Base-by-base conservation (phyloP, 2,113 vertebrate species). In the Burhinus bistriatus region DNA sequence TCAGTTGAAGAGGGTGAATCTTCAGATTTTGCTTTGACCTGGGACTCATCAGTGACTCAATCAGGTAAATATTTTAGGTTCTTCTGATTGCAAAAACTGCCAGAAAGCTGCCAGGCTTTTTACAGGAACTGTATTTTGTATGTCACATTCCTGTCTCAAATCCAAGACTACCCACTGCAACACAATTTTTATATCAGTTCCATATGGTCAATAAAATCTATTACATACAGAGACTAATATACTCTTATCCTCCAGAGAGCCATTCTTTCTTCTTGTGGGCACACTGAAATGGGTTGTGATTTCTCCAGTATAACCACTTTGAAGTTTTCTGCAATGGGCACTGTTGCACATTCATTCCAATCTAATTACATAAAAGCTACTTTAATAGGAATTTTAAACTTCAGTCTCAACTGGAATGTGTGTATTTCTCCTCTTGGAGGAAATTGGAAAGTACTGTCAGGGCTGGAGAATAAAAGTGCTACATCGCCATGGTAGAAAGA, bases 1-100 rank as follows among this genome's bases (percentile, higher is more conserved):
- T 98, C 99, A 97, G 99, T 99, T 58, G 99, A 99, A 98, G 99
- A 99, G 95, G 99, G 99, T 57, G 99, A 99, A 97, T 98, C 99
- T 93, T 99, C 99, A 58, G 99, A 99, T 98, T 99, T 99, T 98
- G 97, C 98, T 71, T 98, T 99, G 97, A 98, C 98, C 98, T 99
- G 99, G 99, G 99, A 99, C 83, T 98, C 99, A 81, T 98, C 99
- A 9, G 98, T 98, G 90, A 98, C 98, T 93, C 98, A 99, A 97
- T 99, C 99, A 99, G 99, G 99, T 98, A 98, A 97, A 96, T 82
- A 83, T 88, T 94, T 83, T 54, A 83, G 89, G 85, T 94, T 96
- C 93, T 92, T 94, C 84, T 92, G 76, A 83, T 93, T 90, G 80
- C 72, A 93, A 76, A 80, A 96, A 73, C 90, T 92, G 70, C 89